These are phyloP conservation scores for Brotula barbata DNA, from an alignment of 2,797 vertebrate species.

Conservation along the genomic window DNA sequence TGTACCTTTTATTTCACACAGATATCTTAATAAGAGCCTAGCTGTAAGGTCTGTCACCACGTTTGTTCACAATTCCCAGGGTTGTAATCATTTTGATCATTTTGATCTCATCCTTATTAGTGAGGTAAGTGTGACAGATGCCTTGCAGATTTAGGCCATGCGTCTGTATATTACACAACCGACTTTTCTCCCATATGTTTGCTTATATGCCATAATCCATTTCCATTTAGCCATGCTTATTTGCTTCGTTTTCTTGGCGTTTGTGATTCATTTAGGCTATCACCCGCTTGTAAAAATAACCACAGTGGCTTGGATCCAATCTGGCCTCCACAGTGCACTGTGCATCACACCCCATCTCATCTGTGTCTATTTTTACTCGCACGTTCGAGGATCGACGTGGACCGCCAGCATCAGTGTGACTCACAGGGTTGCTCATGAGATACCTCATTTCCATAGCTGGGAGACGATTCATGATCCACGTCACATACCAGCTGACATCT, in stretches of 20 bases:
- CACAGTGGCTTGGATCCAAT: constrained; percentile 49
- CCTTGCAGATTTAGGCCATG: too few relatives aligned
- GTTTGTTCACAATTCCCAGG: too few relatives aligned
- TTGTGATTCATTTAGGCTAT: constrained; percentile 57
- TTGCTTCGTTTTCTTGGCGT: constrained; percentile 16
- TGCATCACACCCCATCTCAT: constrained; percentile 63
- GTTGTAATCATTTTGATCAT: too few relatives aligned
- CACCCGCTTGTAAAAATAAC: constrained; percentile 48
- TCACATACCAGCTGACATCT: constrained; percentile 48
- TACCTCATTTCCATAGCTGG: constrained; percentile 34
- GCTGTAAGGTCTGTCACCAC: too few relatives aligned
- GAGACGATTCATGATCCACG: constrained; percentile 33
- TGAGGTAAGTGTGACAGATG: too few relatives aligned
- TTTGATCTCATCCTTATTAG: too few relatives aligned
- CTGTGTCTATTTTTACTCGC: constrained; percentile 69
- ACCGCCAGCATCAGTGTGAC: constrained; percentile 64
- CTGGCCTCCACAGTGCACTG: constrained; percentile 45
- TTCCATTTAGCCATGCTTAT: constrained; percentile 42
- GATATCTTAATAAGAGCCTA: too few relatives aligned
- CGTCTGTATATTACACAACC: too few relatives aligned
- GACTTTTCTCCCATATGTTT: too few relatives aligned
- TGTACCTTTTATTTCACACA: too few relatives aligned
- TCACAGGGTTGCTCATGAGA: constrained; percentile 65
- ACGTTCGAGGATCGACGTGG: constrained; percentile 60
- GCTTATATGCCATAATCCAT: too few relatives aligned